These are phyloP conservation scores for Alaudala cheleensis DNA, from an alignment of 2,113 vertebrate genomes.

Conservation along the genomic window DNA sequence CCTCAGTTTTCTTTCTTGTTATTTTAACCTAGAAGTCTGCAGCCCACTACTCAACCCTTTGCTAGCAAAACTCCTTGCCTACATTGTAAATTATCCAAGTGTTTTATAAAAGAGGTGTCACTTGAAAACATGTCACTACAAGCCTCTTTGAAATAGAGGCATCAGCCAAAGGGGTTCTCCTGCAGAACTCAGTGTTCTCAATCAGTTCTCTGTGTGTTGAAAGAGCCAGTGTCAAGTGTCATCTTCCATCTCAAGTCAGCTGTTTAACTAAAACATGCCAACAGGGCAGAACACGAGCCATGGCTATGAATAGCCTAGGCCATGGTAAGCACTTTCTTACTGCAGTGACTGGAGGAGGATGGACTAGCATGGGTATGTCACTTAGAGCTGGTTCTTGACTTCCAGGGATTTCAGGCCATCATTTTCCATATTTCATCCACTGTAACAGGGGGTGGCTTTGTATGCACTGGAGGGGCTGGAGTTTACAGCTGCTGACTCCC, in stretches of 20 bases:
- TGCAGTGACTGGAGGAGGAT: neutral
- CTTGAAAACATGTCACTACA: neutral
- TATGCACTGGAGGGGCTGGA: neutral
- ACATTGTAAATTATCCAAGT: neutral
- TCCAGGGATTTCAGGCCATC: neutral
- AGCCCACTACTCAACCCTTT: neutral
- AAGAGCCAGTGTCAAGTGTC: conserved; percentile 24
- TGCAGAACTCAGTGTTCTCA: neutral
- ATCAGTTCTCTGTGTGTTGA: neutral
- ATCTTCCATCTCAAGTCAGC: conserved; percentile 53
- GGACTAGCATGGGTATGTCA: neutral
- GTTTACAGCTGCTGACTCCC: neutral
- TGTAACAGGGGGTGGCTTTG: neutral
- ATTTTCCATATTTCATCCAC: neutral
- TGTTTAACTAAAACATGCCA: conserved; percentile 38
- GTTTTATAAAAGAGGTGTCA: neutral
- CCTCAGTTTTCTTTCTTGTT: neutral
- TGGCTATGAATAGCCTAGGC: conserved; percentile 44
- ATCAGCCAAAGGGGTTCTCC: neutral
- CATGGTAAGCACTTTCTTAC: conserved; percentile 12
- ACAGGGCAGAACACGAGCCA: neutral
- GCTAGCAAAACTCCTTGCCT: neutral
- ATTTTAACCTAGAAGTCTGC: neutral
- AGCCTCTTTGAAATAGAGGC: neutral
- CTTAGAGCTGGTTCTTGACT: neutral